Percentiles rank a stretch among this genome's conserved stretches.
phyloP scores from a whole-genome alignment of 2,113 vertebrate species.

The Pluvianellus socialis region DNA sequence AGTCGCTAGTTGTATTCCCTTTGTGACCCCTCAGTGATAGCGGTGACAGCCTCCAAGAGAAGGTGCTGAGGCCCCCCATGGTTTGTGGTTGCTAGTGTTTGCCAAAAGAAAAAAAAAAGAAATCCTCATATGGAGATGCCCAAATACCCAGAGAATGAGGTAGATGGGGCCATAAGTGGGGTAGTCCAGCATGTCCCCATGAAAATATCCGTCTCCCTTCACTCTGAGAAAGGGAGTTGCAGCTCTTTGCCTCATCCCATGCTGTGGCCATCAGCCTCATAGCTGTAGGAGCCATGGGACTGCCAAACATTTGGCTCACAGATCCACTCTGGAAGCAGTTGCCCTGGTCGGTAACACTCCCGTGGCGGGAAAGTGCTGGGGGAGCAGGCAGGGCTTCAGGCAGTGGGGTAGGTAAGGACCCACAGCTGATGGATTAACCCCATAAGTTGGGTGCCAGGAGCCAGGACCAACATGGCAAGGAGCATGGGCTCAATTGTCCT shows the following conservation, averaged over 20 bases:
- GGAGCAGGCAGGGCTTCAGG: not conserved
- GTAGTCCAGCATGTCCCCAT: not conserved
- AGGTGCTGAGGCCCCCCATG: not conserved
- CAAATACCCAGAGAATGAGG: not conserved
- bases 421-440: not conserved
- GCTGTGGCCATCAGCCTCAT: not conserved
- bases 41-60: not conserved
- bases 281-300: not conserved
- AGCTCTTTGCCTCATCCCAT: not conserved
- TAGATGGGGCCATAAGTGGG: accelerated
- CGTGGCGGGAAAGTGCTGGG: accelerated
- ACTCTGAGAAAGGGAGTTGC: not conserved
- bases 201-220: not conserved
- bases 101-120: not conserved
- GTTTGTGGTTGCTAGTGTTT: not conserved
- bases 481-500: not conserved
- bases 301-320: not conserved
- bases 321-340: not conserved
- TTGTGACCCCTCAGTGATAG: not conserved
- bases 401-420: not conserved
- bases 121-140: not conserved
- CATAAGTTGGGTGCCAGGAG: not conserved
- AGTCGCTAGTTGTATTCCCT: not conserved
- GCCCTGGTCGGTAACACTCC: not conserved
- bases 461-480: not conserved